These are phyloP conservation scores for Cydia splendana DNA, from an alignment of 1,140 invertebrate genomes.

Conservation along the genomic window DNA sequence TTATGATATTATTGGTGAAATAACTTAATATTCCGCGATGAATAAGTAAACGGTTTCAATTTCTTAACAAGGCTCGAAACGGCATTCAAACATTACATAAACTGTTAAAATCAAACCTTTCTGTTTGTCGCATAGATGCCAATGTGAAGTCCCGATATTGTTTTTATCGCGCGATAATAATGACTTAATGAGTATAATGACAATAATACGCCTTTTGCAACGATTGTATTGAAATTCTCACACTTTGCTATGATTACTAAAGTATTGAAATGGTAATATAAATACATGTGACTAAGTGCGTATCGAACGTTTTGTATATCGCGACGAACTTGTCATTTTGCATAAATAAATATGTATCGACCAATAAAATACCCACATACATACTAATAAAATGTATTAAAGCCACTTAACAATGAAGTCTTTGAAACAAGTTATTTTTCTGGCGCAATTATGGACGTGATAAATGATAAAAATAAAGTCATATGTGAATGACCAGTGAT, in stretches of 20 bases:
- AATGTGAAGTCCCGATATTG: not conserved
- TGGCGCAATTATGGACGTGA: not conserved
- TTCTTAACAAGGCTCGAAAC: too few species aligned
- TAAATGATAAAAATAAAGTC: too few species aligned
- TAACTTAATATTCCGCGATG: too few species aligned
- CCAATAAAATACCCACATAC: not conserved
- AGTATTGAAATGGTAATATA: not conserved
- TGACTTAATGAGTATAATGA: not conserved
- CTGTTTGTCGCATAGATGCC: not conserved
- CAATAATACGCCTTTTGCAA: not conserved
- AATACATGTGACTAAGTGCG: not conserved
- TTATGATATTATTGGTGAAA: too few species aligned
- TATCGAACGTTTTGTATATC: not conserved
- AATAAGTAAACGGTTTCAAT: too few species aligned
- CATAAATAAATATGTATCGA: slow-evolving; percentile 25
- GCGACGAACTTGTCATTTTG: slow-evolving; percentile 9
- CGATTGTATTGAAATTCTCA: not conserved
- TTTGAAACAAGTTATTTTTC: not conserved
- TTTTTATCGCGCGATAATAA: too few species aligned
- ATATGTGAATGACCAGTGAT: too few species aligned
- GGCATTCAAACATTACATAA: too few species aligned
- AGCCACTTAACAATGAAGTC: not conserved
- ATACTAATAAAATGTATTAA: not conserved
- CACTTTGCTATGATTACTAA: not conserved
- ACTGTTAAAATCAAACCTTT: too few species aligned